phyloP scores from a whole-genome alignment of 2,113 vertebrate species.

The Tonatia bakeri region DNA sequence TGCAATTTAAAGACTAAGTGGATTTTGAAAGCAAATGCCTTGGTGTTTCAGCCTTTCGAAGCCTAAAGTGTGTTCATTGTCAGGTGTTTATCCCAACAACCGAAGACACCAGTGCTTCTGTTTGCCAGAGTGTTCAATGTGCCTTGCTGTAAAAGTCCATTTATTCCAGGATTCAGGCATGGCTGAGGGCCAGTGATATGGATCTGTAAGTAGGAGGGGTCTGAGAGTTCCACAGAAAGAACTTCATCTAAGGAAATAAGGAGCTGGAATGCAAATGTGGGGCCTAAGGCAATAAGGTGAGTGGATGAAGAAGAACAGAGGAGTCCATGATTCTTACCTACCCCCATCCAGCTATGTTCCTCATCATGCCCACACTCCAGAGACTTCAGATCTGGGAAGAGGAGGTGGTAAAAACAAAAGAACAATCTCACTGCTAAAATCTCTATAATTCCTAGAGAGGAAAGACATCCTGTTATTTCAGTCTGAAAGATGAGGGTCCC shows the following conservation, averaged over 20 bases:
- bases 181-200: not conserved
- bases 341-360: not conserved
- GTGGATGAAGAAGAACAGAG: too few species aligned
- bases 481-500: not conserved
- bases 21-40: not conserved
- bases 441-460: not conserved
- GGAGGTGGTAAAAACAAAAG: not conserved
- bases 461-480: not conserved
- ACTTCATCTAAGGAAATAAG: not conserved
- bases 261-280: not conserved
- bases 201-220: not conserved
- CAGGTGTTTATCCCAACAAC: rapidly evolving
- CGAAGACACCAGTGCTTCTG: not conserved
- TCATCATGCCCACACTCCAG: not conserved
- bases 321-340: not conserved
- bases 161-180: not conserved
- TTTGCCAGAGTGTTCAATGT: not conserved
- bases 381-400: not conserved
- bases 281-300: not conserved
- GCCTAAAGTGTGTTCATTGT: not conserved
- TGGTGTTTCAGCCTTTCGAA: not conserved
- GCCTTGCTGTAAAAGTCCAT: not conserved
- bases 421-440: not conserved
- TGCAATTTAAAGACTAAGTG: not conserved
- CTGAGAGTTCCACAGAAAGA: not conserved